Evolutionary conservation across 2,797 vertebrate species (phyloP), one percentile per base, ranked within the genome.

Genomic region (Phrynocephalus vlangalii): DNA sequence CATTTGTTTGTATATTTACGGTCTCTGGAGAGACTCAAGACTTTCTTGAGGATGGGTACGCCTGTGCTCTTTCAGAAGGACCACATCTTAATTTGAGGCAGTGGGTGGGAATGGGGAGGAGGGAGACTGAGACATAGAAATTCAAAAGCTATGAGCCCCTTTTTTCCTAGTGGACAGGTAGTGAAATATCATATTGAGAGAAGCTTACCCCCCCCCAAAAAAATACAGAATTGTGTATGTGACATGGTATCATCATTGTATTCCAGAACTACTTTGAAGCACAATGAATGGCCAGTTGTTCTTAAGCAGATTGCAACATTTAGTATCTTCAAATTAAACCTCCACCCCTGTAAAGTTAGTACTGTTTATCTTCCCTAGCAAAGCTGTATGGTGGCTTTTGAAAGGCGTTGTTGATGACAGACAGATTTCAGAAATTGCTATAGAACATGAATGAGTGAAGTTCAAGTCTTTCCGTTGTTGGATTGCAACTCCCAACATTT

Each of bases 281-380:
- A 24, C 48, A 79, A 30, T 26, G 7, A 48, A 33, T 26, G 63
- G 48, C n/a, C 66, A 79, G 13, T 44, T 72, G 30, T 72, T 8
- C 77, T 86, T 77, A 80, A 86, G 26, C 60, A 30, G 67, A 38
- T 52, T 72, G n/a, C 44, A 71, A 86, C 56, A 60, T 9, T 60
- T 79, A 86, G 67, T 18, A 38, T 56, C 30, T 60, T 60, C 48
- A 71, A 38, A 60, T 6, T 28, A 16, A 16, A 1, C 38, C 26
- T 44, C 22, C 66, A 38, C 75, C 68, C 30, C 28, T 7, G 15
- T 68, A 66, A 60, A 68, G 50, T 78, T 70, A 15, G 63, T 60
- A 48, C 22, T 20, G 30, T 77, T 83, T 48, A 87, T 83, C 48
- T 83, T 70, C 63, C 70, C 13, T 38, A 67, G 20, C 6, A 87